Percentiles rank a stretch among this genome's conserved stretches.
Evolutionary conservation across 2,888 invertebrate genomes (phyloP).

Genomic region (Cephonodes hylas): DNA sequence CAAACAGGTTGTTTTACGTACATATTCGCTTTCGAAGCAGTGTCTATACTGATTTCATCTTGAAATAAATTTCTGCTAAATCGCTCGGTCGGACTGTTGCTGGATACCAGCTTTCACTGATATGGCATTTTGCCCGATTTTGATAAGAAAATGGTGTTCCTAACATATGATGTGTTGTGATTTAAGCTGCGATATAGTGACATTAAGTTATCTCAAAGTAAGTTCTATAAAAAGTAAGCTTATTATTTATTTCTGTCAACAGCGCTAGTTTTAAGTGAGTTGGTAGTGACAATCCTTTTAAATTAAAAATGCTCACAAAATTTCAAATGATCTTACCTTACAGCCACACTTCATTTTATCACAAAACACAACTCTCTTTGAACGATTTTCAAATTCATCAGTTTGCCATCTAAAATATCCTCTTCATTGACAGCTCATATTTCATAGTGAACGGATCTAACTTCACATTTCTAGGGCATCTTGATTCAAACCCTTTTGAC

Average conservation of each 20-base stretch:
- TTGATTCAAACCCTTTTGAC: background rate
- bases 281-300: too few relatives aligned
- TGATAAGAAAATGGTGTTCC: too few relatives aligned
- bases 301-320: too few relatives aligned
- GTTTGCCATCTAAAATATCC: background rate
- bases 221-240: too few relatives aligned
- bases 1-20: slow-evolving; percentile 5
- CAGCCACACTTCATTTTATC: too few relatives aligned
- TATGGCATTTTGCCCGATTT: background rate
- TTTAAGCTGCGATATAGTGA: too few relatives aligned
- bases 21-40: background rate
- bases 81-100: background rate
- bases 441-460: background rate
- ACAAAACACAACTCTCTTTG: too few relatives aligned
- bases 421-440: slow-evolving; percentile 1
- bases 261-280: too few relatives aligned
- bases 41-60: background rate
- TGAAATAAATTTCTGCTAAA: background rate
- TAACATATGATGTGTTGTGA: too few relatives aligned
- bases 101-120: background rate
- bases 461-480: background rate
- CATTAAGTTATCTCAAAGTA: too few relatives aligned
- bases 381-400: background rate
- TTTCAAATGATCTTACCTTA: too few relatives aligned
- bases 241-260: too few relatives aligned